These are phyloP conservation scores for Morelia viridis DNA, from an alignment of 2,797 vertebrate genomes.

Conservation along the genomic window DNA sequence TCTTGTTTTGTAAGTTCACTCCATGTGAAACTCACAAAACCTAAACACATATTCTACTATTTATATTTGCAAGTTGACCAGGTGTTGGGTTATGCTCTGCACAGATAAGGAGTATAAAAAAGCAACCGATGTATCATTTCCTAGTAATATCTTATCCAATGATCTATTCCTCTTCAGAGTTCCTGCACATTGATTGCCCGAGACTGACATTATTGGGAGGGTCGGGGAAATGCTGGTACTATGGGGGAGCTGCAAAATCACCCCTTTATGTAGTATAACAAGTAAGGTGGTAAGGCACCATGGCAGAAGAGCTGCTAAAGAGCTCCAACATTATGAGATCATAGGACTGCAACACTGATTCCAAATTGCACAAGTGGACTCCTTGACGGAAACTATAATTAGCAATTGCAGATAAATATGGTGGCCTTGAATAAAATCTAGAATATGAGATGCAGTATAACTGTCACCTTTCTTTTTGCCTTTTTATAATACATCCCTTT, in stretches of 20 bases:
- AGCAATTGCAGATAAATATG: background rate
- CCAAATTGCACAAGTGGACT: background rate
- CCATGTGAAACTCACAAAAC: background rate
- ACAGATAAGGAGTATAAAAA: background rate
- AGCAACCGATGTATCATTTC: background rate
- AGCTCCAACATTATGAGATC: background rate
- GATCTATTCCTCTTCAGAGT: background rate
- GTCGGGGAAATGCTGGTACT: background rate
- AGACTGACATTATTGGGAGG: background rate
- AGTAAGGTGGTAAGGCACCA: background rate
- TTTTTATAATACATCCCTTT: background rate
- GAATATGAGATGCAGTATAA: background rate
- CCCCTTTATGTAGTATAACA: background rate
- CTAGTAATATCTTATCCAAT: background rate
- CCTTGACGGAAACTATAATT: background rate
- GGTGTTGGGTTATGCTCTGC: background rate
- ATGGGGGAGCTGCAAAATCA: background rate
- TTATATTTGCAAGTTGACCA: constrained; percentile 9
- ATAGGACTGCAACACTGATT: background rate
- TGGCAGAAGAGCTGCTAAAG: background rate
- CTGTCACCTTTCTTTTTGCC: background rate
- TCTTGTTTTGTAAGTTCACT: background rate
- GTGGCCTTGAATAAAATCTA: background rate
- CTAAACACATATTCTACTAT: background rate
- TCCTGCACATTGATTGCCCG: background rate